Evolutionary conservation across 2,113 vertebrate species (phyloP), one percentile per base, ranked within the genome.

Genomic region (Cynoglossus semilaevis): DNA sequence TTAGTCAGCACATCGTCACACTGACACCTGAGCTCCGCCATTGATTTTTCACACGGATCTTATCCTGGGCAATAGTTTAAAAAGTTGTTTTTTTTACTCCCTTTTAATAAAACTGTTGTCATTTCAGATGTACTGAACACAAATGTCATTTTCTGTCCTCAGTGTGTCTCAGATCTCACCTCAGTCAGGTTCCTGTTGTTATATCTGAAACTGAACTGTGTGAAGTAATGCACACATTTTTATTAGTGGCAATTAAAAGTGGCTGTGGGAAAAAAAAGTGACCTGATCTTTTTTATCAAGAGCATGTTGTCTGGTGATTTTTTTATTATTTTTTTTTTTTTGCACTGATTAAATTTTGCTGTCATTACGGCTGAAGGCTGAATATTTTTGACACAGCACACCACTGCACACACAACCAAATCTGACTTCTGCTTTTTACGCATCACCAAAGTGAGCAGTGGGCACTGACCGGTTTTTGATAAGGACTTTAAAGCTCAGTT

Each of bases 21-120:
- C 88, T 88, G 88, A 87, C 85, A 89, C 80, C 83, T 85, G 84
- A 87, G 85, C 86, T 88, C 61, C 73, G 67, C 53, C 81, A 90
- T 91, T 72, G 88, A 91, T 90, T 92, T 92, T 90, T 90, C 88
- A 91, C 87, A 89, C 89, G 88, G 82, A 85, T 87, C 88, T 90
- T 89, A 91, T 88, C 86, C 79, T 67, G 69, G 69, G 81, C 80
- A 75, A 85, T 80, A 88, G 74, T 88, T 89, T 88, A 77, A 67
- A 67, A 85, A 89, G 86, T 85, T 81, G 80, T 67, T 69, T 57
- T 48, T 63, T 57, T 65, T 63, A 66, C 55, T 11, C 14, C 38
- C 38, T 41, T 13, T 61, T 60, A 76, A 63, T 76, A 51, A 75
- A 85, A 74, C 62, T 53, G 29, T 57, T 84, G 79, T 79, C 63